Percentiles rank a stretch among this genome's conserved stretches.
These are phyloP conservation scores for Coregonus suidteri DNA, from an alignment of 2,797 vertebrate species.

Conservation along the genomic window DNA sequence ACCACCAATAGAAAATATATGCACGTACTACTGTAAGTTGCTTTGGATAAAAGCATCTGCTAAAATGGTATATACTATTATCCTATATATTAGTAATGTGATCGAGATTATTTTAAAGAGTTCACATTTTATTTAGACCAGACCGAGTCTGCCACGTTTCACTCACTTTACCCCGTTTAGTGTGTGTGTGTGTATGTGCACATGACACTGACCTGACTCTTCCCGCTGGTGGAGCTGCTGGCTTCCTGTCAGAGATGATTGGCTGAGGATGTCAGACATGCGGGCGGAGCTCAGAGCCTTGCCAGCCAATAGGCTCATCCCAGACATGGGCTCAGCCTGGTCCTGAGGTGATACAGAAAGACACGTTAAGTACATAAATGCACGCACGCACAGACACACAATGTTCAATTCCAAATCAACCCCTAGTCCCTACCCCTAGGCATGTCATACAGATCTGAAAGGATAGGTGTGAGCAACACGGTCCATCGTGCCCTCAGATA, in stretches of 20 bases:
- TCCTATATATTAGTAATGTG: too few species aligned
- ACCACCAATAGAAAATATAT: too few species aligned
- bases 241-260: conserved; percentile 92
- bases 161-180: neutral
- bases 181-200: neutral
- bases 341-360: conserved; percentile 75
- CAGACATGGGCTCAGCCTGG: conserved; percentile 90
- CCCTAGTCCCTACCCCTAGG: too few species aligned
- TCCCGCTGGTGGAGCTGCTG: conserved; percentile 90
- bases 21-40: too few species aligned
- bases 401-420: too few species aligned
- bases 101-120: too few species aligned
- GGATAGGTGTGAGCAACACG: too few species aligned
- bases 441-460: too few species aligned
- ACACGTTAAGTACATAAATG: conserved; percentile 6
- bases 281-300: conserved; percentile 95
- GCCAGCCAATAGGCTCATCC: conserved; percentile 95
- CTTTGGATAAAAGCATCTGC: too few species aligned
- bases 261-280: conserved; percentile 97
- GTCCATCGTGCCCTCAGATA: neutral
- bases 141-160: neutral
- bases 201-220: conserved; percentile 77
- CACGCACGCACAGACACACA: neutral
- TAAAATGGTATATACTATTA: too few species aligned
- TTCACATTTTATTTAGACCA: too few species aligned